phyloP scores from a whole-genome alignment of 1,140 invertebrate genomes.

The Pararge aegeria region DNA sequence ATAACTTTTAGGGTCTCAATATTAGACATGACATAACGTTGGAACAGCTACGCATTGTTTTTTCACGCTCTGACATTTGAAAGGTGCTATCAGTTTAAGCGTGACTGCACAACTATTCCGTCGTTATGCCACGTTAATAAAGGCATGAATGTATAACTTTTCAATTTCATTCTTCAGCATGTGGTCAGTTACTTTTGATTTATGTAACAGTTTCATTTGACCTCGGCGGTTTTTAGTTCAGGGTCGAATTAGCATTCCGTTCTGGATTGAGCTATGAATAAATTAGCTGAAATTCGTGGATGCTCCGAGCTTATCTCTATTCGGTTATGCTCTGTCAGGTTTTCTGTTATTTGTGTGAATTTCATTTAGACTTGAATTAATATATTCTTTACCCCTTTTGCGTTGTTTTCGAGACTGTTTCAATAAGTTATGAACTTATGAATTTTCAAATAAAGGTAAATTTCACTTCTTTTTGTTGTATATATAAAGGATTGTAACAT shows the following conservation, averaged over 20 bases:
- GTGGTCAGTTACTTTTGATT: constrained; percentile 1
- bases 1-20: too few relatives aligned
- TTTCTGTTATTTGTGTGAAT: constrained; percentile 27
- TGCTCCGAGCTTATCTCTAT: constrained; percentile 28
- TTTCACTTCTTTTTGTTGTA: too few relatives aligned
- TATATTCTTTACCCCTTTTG: neutral
- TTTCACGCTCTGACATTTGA: too few relatives aligned
- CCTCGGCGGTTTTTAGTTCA: constrained; percentile 27
- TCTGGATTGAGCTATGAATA: constrained; percentile 32
- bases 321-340: constrained; percentile 24
- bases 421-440: too few relatives aligned
- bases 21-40: too few relatives aligned
- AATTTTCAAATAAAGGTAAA: too few relatives aligned
- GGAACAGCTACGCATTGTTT: too few relatives aligned
- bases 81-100: too few relatives aligned
- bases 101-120: too few relatives aligned
- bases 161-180: constrained; percentile 1
- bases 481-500: too few relatives aligned
- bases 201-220: constrained; percentile 12
- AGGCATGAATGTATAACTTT: neutral
- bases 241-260: constrained; percentile 28
- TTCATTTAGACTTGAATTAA: constrained; percentile 10
- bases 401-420: neutral
- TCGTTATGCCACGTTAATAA: too few relatives aligned
- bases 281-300: constrained; percentile 32